Conservation (phyloP, 2,797 vertebrate genomes). For the Scolopax bukidnonensis region DNA sequence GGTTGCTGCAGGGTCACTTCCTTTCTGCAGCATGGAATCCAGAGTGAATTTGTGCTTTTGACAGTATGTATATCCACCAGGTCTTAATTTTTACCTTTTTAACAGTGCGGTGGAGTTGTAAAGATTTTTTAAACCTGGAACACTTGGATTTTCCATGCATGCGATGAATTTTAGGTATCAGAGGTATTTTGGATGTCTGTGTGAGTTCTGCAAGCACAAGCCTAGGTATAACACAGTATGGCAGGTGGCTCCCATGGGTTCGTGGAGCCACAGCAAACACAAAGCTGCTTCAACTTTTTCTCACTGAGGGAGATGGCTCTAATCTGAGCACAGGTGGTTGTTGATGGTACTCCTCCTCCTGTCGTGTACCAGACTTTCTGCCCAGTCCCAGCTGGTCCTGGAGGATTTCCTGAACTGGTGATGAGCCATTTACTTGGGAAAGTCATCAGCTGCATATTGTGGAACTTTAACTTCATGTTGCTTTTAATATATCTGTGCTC, state of each 20-base stretch:
- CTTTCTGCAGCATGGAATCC: not conserved
- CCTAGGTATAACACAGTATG: not conserved
- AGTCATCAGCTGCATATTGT: not conserved
- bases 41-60: not conserved
- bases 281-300: not conserved
- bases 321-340: not conserved
- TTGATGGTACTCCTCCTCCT: not conserved
- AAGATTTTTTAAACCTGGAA: not conserved
- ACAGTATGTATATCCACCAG: not conserved
- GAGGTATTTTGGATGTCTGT: not conserved
- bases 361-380: not conserved
- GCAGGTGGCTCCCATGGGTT: not conserved
- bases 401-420: not conserved
- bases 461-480: not conserved
- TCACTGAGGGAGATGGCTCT: not conserved
- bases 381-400: not conserved
- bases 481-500: not conserved
- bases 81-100: not conserved
- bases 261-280: not conserved
- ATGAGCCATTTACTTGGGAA: not conserved
- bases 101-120: not conserved
- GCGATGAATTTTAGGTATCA: not conserved
- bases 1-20: not conserved
- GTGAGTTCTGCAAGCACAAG: not conserved
- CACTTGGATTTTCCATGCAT: not conserved